A percentile compares a stretch with the other conserved stretches of the same genome.
phyloP scores from a whole-genome alignment of 2,888 invertebrate species.

The Barypeithes pellucidus region DNA sequence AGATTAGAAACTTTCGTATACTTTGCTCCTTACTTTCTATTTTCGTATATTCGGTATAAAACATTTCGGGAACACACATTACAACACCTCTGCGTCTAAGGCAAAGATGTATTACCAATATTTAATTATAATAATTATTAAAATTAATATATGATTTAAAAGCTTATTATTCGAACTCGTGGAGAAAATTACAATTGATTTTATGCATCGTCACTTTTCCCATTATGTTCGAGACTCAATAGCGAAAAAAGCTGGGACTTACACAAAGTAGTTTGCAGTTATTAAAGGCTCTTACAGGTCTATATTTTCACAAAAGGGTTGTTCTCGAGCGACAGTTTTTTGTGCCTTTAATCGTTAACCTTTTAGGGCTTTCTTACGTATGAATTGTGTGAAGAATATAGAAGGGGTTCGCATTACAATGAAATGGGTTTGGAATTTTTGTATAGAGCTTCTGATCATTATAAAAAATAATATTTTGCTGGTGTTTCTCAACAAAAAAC shows the following conservation, averaged over 20 bases:
- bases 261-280: slow-evolving; percentile 48
- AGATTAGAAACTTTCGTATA: background rate
- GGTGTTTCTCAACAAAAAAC: too few relatives aligned
- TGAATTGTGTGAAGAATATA: background rate
- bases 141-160: too few relatives aligned
- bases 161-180: background rate
- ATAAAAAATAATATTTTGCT: background rate
- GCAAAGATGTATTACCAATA: too few relatives aligned
- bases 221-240: slow-evolving; percentile 43
- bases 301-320: slow-evolving; percentile 24
- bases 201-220: slow-evolving; percentile 45
- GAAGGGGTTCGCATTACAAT: background rate
- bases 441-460: too few relatives aligned
- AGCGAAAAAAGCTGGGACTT: slow-evolving; percentile 37
- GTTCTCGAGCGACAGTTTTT: slow-evolving; percentile 16
- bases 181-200: slow-evolving; percentile 25
- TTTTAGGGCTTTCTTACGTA: slow-evolving; percentile 23
- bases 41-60: background rate
- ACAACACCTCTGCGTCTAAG: too few relatives aligned
- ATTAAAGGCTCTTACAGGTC: slow-evolving; percentile 47
- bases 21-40: background rate
- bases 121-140: too few relatives aligned
- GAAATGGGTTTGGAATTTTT: too few relatives aligned
- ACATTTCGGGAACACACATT: too few relatives aligned
- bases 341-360: slow-evolving; percentile 36